Conservation (phyloP, 2,888 invertebrate genomes). For the Parthenolecanium corni region DNA sequence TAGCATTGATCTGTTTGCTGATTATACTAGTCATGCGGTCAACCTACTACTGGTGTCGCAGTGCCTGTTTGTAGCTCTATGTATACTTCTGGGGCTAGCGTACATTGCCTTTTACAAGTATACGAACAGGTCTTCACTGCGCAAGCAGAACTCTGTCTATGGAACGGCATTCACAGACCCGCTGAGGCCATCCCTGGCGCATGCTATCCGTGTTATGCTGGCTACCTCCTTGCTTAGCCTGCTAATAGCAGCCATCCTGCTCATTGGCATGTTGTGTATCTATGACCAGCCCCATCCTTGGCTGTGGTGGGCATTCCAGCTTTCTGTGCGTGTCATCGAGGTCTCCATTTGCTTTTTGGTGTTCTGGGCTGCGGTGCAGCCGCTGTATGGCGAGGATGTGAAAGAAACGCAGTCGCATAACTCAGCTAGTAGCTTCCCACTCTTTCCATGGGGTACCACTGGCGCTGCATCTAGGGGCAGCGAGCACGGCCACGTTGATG, state of each 20-base stretch:
- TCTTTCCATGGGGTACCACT: conserved; percentile 64
- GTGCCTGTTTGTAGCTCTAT: conserved; percentile 73
- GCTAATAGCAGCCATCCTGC: conserved; percentile 67
- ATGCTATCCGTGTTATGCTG: conserved; percentile 80
- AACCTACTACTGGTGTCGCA: conserved; percentile 62
- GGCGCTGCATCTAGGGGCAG: conserved; percentile 35
- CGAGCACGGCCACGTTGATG: conserved; percentile 60
- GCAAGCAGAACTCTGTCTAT: conserved; percentile 38
- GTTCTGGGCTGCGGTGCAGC: conserved; percentile 68
- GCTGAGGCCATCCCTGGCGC: conserved; percentile 50
- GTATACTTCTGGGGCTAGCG: conserved; percentile 68
- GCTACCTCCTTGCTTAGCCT: conserved; percentile 76
- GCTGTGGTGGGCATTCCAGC: conserved; percentile 87
- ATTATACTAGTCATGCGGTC: conserved; percentile 31
- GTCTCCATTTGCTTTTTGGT: conserved; percentile 74
- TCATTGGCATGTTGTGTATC: conserved; percentile 46
- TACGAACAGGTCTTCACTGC: conserved; percentile 46
- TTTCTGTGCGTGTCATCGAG: conserved; percentile 71
- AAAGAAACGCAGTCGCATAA: conserved; percentile 41
- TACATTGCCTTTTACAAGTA: conserved; percentile 74
- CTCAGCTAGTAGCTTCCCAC: conserved; percentile 53
- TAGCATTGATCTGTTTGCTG: conserved; percentile 54
- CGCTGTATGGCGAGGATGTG: conserved; percentile 53
- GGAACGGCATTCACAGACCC: conserved; percentile 41
- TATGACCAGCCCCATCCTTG: conserved; percentile 48